Base-by-base conservation (phyloP, 2,888 invertebrate genomes). In the Drosophila mimica region DNA sequence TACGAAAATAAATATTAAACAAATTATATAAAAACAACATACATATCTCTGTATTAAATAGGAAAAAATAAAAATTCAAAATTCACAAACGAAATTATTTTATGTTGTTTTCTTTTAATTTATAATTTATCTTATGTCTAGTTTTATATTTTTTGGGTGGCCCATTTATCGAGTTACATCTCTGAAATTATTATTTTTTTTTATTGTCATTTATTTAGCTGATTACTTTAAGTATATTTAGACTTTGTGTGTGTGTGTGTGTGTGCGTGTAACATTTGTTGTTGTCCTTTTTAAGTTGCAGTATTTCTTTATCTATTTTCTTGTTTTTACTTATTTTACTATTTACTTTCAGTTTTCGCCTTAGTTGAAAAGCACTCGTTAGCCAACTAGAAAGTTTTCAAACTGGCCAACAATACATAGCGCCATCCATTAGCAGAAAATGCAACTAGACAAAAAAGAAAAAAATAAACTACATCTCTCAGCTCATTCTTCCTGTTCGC, bases 61-160 rank as follows among this genome's bases (percentile, higher is more conserved):
- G 62, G 59, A 36, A 33, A 74, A 74, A 74, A 77, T 70, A 77
- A 72, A 81, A 79, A n/a, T 81, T 76, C 65, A 17, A 76, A 73
- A 79, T 71, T 70, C 60, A 66, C 59, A 67, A 72, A 82, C 56
- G 15, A 48, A 62, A 52, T 66, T 80, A 43, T 62, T 65, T 61
- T 79, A 72, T 74, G 74, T 70, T 63, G 64, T 80, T 82, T 80
- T 70, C 2, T 53, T 78, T 85, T 85, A 77, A 54, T 77, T 74
- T 67, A 25, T 38, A 56, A 70, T 43, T 43, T 43, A 38, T 63
- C 73, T 70, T 62, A 76, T 58, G 72, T 75, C 57, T 74, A 75
- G 60, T 68, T 84, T 56, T 51, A 33, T 54, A 70, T 49, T 43
- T 54, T 59, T 51, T 67, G 64, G 51, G 61, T 54, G 68, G 70